Evolutionary conservation across 1,140 invertebrate genomes (phyloP).

Genomic region (Aphis craccivora): DNA sequence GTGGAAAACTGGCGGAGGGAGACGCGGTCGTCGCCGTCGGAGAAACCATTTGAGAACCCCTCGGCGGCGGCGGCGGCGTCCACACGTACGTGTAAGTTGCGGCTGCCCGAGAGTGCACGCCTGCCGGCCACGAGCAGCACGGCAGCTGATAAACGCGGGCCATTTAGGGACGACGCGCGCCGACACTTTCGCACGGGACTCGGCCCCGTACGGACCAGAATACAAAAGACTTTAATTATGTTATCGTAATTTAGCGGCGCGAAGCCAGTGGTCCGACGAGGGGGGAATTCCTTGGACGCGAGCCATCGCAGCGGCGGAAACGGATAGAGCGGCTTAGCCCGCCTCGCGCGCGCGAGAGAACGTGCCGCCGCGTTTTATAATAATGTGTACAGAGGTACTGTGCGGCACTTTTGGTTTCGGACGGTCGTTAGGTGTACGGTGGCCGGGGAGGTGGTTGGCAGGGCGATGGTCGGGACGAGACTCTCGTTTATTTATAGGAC

Average conservation of each 20-base stretch:
- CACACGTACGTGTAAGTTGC: background rate
- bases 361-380: background rate
- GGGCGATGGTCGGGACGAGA: background rate
- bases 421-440: background rate
- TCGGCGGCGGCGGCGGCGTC: background rate
- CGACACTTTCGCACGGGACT: conserved; percentile 3
- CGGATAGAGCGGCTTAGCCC: background rate
- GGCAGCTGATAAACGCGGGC: conserved; percentile 25
- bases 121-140: too few species aligned
- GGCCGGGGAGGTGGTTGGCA: background rate
- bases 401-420: background rate
- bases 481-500: conserved; percentile 41
- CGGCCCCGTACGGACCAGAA: background rate
- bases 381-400: background rate
- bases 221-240: conserved; percentile 53
- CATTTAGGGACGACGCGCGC: conserved; percentile 31
- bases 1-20: background rate
- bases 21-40: background rate
- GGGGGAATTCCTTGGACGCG: conserved; percentile 33
- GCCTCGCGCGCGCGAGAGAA: background rate
- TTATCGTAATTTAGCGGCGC: conserved; percentile 35
- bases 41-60: conserved; percentile 31
- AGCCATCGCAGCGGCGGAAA: conserved; percentile 24
- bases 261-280: background rate
- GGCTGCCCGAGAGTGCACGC: too few species aligned